Evolutionary conservation across 2,888 invertebrate genomes (phyloP).

Genomic region (Oxycera nigricornis): DNA sequence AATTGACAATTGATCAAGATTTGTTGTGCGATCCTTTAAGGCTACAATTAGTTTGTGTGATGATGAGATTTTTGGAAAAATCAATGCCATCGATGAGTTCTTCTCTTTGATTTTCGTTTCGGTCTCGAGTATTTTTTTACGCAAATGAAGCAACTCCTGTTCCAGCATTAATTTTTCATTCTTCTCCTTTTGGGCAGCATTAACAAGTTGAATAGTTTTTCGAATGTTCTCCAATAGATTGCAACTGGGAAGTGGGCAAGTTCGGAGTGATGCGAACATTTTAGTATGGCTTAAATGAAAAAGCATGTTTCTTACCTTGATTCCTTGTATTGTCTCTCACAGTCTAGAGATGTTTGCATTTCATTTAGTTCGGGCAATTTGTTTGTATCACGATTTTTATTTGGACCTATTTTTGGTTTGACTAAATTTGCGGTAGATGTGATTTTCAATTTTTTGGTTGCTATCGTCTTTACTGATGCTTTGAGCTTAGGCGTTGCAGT

Average conservation of each 20-base stretch:
- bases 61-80: constrained; percentile 57
- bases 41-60: constrained; percentile 56
- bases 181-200: constrained; percentile 55
- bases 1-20: constrained; percentile 54
- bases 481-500: not conserved
- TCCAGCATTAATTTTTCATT: constrained; percentile 53
- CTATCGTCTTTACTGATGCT: not conserved
- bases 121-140: constrained; percentile 51
- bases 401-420: no score
- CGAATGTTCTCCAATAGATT: constrained; percentile 56
- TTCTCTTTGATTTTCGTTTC: constrained; percentile 15
- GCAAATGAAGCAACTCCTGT: constrained; percentile 54
- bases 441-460: not conserved
- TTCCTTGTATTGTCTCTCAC: constrained; percentile 10
- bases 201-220: constrained; percentile 56
- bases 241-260: constrained; percentile 47
- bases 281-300: not conserved
- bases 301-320: no score
- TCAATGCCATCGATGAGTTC: constrained; percentile 52
- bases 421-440: not conserved
- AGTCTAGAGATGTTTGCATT: not conserved
- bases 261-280: not conserved
- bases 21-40: constrained; percentile 54
- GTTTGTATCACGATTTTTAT: no score
- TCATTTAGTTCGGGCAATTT: not conserved